Percentiles rank a stretch among this genome's conserved stretches.
Conservation (phyloP, 2,888 invertebrate species). For the Falcaria lacertinaria region DNA sequence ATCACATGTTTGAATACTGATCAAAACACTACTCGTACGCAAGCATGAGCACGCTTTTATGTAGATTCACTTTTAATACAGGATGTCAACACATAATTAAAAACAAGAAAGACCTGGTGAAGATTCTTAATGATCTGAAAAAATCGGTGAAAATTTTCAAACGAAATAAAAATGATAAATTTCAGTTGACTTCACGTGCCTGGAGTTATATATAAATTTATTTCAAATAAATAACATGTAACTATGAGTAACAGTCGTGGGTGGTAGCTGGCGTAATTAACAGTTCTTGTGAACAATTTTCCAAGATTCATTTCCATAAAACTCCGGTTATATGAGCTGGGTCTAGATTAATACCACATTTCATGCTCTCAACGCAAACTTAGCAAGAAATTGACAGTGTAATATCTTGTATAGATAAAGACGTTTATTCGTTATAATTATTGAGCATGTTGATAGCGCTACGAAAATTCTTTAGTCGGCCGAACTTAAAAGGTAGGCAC, state of each 20-base stretch:
- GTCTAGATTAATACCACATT: constrained; percentile 51
- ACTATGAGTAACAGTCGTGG: constrained; percentile 34
- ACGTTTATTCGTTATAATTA: constrained; percentile 46
- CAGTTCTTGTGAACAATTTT: constrained; percentile 46
- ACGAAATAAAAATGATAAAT: constrained; percentile 8
- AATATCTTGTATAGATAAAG: constrained; percentile 45
- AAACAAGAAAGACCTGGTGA: not conserved
- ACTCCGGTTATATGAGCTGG: constrained; percentile 44
- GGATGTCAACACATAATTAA: not conserved
- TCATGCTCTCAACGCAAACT: constrained; percentile 30
- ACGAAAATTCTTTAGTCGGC: constrained; percentile 29
- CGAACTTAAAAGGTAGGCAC: constrained; percentile 44
- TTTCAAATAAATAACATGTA: constrained; percentile 13
- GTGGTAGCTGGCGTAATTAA: constrained; percentile 49
- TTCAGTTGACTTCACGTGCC: constrained; percentile 5
- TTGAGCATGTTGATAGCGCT: constrained; percentile 28
- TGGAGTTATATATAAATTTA: constrained; percentile 14
- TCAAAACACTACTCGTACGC: constrained; percentile 24
- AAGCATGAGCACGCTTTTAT: constrained; percentile 3
- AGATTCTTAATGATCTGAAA: not conserved
- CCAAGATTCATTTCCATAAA: constrained; percentile 54
- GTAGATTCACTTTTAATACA: not conserved
- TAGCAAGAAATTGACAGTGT: constrained; percentile 7
- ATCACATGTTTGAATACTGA: constrained; percentile 29
- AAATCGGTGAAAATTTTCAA: not conserved